Evolutionary conservation across 1,140 invertebrate genomes (phyloP).

Genomic region (Phymastichus coffea): DNA sequence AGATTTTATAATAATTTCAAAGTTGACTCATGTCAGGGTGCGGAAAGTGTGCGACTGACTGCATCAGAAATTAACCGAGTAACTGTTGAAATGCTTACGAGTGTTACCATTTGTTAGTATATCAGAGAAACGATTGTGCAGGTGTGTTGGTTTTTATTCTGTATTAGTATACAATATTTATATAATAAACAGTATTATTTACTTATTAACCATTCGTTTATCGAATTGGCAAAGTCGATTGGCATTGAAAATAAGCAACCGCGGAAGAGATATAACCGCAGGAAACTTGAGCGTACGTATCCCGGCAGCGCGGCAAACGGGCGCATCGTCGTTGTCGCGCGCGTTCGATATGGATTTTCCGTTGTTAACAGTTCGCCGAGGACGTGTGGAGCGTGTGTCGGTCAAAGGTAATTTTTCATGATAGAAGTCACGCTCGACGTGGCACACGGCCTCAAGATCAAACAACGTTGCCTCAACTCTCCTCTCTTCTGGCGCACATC

Average conservation of each 20-base stretch:
- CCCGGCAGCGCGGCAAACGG: no score
- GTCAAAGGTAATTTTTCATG: conserved; percentile 60
- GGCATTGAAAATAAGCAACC: no score
- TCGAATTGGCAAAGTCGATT: neutral
- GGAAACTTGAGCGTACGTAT: no score
- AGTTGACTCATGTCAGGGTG: no score
- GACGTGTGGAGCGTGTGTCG: neutral
- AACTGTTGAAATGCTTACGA: no score
- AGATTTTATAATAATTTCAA: no score
- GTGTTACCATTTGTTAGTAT: no score
- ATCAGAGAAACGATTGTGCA: no score
- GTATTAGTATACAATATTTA: neutral
- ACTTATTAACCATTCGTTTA: neutral
- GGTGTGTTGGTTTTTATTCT: neutral
- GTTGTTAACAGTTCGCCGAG: conserved; percentile 43
- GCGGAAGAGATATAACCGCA: no score
- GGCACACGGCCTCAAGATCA: conserved; percentile 50
- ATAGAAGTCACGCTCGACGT: conserved; percentile 53
- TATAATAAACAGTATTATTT: conserved; percentile 12
- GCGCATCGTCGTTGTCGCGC: neutral
- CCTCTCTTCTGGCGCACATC: no score
- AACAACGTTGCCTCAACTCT: conserved; percentile 44
- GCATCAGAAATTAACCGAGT: no score
- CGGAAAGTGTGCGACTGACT: no score
- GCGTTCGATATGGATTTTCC: conserved; percentile 45